Base-by-base conservation (phyloP, 2,888 invertebrate species). In the Oxycera nigricornis region DNA sequence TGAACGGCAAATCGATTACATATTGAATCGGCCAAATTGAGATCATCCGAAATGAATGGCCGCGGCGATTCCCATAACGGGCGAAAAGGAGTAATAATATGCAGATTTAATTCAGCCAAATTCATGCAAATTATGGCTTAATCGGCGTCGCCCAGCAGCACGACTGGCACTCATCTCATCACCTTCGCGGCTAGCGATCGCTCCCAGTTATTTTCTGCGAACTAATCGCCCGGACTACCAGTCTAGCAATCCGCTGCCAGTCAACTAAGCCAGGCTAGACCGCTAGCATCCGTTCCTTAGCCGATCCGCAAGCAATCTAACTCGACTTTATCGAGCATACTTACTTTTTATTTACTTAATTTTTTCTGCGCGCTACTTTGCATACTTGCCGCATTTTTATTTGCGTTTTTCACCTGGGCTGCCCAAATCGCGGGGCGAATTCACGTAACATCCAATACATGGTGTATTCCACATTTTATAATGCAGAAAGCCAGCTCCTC, bases 81-180 rank as follows among this genome's bases (percentile, higher is more conserved):
- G 2, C 61, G 31, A 61, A 57, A 17, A 57, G 28, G 28, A 61
- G 30, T 24, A 61, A 61, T 41, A 28, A 6, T 39, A 65, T 65
- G 39, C 65, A 65, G 41, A 65, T 65, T 65, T 0, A 65, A 39
- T 41, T 11, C 39, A 65, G 14, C 65, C 22, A 65, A 65, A 65
- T 65, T 39, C 26, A 65, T 65, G 65, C 65, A 39, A 65, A 65
- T 65, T 65, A 41, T 65, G 41, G 41, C 39, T 41, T 41, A 39
- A 65, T 41, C 39, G 39, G 17, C 39, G 30, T 65, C 65, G 41
- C 41, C 41, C 39, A 39, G 65, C 39, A 65, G 39, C 65, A 65
- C 65, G 65, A 65, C 41, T 20, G 9, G 20, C 65, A 26, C 55
- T 55, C 22, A 65, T 65, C 65, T 39, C 62, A 62, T 39, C 41